phyloP scores from a whole-genome alignment of 2,113 vertebrate genomes.

The Rattus norvegicus region GRCr8 NC_086022.1:93459001-93459500 shows the following conservation, averaged over 20 bases:
- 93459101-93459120: not conserved
- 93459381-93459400: not conserved
- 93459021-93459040: not conserved
- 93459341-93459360: not conserved
- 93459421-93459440: not conserved
- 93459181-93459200: not conserved
- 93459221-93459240: not conserved
- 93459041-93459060: not conserved
- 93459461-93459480: not conserved
- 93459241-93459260: not conserved
- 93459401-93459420: not conserved
- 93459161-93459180: not conserved
- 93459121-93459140: not conserved
- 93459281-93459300: not conserved
- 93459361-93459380: not conserved
- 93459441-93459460: not conserved
- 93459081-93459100: not conserved
- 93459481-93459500: not conserved
- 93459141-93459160: not conserved
- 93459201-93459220: not conserved
- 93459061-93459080: not conserved
- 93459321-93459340: not conserved
- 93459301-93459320: not conserved
- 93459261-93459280: not conserved
- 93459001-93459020: not conserved